These are phyloP conservation scores for Steinernema feltiae DNA, from an alignment of 1,140 invertebrate species.

Conservation along the genomic window DNA sequence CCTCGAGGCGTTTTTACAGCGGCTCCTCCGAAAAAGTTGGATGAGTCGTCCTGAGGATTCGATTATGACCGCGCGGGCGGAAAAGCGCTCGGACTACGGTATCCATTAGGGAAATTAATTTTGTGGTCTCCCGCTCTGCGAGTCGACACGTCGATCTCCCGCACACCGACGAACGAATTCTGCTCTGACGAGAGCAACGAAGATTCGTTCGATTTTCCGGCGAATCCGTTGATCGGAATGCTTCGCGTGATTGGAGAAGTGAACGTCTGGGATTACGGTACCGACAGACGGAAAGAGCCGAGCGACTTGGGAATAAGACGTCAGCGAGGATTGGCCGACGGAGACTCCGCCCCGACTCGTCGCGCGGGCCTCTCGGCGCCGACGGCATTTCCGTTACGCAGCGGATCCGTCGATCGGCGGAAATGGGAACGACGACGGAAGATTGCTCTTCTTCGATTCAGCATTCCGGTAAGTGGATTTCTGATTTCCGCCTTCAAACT, in stretches of 20 bases:
- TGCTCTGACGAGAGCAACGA: too few species aligned
- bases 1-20: constrained; percentile 9
- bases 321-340: neutral
- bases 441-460: neutral
- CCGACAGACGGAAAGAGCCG: neutral
- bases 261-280: neutral
- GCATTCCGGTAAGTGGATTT: constrained; percentile 9
- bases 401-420: neutral
- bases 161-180: too few species aligned
- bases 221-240: too few species aligned
- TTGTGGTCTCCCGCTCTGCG: neutral
- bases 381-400: constrained; percentile 1
- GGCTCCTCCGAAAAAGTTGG: neutral
- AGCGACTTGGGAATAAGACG: constrained; percentile 11
- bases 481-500: too few species aligned
- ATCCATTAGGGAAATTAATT: constrained; percentile 12
- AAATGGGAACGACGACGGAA: constrained; percentile 1
- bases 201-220: too few species aligned
- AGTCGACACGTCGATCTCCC: too few species aligned
- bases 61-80: constrained; percentile 2
- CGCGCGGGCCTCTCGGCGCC: neutral
- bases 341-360: neutral
- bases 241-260: neutral
- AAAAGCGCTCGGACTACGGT: neutral
- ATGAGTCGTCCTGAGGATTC: neutral